Evolutionary conservation across 2,113 vertebrate genomes (phyloP).

Genomic region (Sceloporus undulatus): DNA sequence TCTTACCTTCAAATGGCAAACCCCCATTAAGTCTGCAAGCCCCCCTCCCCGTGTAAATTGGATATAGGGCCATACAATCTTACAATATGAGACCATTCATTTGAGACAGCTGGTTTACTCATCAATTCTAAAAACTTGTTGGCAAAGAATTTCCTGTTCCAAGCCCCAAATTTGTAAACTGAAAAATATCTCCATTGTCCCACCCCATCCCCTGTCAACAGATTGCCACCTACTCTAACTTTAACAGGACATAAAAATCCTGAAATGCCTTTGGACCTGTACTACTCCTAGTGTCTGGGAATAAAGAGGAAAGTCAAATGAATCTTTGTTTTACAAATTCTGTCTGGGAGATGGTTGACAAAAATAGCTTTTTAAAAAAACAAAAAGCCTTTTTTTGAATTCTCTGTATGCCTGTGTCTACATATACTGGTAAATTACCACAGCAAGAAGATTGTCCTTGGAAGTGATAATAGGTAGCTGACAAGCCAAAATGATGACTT

Average conservation of each 20-base stretch:
- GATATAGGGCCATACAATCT: background rate
- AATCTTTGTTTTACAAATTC: background rate
- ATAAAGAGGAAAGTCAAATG: background rate
- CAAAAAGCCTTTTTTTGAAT: background rate
- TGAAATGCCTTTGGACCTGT: background rate
- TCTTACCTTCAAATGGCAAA: too few species aligned
- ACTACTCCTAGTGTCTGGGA: background rate
- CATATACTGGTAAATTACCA: background rate
- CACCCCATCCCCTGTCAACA: background rate
- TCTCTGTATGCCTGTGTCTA: background rate
- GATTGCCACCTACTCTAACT: background rate
- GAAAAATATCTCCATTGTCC: background rate
- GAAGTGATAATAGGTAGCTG: conserved; percentile 5
- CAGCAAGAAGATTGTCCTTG: background rate
- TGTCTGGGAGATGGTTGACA: background rate
- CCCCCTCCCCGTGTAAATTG: too few species aligned
- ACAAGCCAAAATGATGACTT: background rate
- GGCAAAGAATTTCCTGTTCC: background rate
- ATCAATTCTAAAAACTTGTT: background rate
- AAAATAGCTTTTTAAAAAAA: background rate
- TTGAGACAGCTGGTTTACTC: background rate
- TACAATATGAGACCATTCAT: background rate
- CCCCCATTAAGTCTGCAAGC: too few species aligned
- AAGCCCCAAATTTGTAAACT: background rate
- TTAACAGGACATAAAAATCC: background rate